These are phyloP conservation scores for Podotricha telesiphe DNA, from an alignment of 2,888 invertebrate species.

Conservation along the genomic window DNA sequence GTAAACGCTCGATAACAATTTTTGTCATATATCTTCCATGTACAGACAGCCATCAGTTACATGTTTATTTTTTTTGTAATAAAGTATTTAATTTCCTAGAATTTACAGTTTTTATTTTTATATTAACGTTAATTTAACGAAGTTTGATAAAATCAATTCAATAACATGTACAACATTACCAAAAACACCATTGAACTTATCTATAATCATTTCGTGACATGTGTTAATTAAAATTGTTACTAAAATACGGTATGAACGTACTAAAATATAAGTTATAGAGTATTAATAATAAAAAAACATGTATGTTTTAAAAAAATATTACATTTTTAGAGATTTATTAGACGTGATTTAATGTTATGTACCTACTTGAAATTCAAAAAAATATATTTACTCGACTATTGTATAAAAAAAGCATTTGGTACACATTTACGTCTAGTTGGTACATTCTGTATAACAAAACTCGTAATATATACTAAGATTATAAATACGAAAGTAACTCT, in stretches of 20 bases:
- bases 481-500: no score
- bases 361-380: neutral
- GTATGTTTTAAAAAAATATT: no score
- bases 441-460: no score
- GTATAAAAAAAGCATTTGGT: no score
- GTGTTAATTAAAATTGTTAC: slow-evolving; percentile 14
- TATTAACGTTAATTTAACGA: slow-evolving; percentile 22
- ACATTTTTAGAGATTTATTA: neutral
- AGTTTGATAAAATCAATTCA: slow-evolving; percentile 27
- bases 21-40: no score
- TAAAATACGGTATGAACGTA: slow-evolving; percentile 1
- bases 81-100: neutral
- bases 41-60: no score
- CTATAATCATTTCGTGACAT: slow-evolving; percentile 31
- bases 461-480: no score
- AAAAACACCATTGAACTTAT: slow-evolving; percentile 27
- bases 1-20: no score
- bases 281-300: slow-evolving; percentile 26
- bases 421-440: no score
- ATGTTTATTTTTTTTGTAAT: no score
- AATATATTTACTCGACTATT: no score
- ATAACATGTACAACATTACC: slow-evolving; percentile 14
- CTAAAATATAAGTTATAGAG: slow-evolving; percentile 25
- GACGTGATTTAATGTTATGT: slow-evolving; percentile 14
- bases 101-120: slow-evolving; percentile 3